Percentiles rank a stretch among this genome's conserved stretches.
These are phyloP conservation scores for Nothobranchius kuhntae DNA, from an alignment of 2,113 vertebrate genomes.

Conservation along the genomic window DNA sequence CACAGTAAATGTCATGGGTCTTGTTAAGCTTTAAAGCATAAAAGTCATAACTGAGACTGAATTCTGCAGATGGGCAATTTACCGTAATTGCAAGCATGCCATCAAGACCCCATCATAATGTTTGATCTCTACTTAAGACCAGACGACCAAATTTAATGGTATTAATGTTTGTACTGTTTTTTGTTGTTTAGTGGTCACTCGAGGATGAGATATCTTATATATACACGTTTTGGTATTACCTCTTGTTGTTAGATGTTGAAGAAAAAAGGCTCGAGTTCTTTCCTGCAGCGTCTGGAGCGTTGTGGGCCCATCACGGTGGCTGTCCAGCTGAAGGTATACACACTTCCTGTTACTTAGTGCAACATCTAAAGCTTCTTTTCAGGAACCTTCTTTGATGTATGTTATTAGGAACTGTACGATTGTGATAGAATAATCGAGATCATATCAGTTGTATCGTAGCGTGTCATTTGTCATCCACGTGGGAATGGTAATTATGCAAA, in stretches of 20 bases:
- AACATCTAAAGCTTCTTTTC: too few relatives aligned
- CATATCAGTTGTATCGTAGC: too few relatives aligned
- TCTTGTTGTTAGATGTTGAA: conserved; percentile 82
- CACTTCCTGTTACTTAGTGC: neutral
- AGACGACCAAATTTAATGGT: neutral
- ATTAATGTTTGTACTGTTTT: conserved; percentile 9
- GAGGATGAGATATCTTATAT: neutral
- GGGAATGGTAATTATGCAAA: too few relatives aligned
- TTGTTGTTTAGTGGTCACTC: conserved; percentile 4
- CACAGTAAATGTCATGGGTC: conserved; percentile 2
- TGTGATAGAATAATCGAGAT: too few relatives aligned
- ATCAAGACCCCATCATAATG: neutral
- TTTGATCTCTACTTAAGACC: conserved; percentile 1
- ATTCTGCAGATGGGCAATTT: conserved; percentile 5
- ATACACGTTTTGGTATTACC: neutral
- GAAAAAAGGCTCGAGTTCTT: conserved; percentile 89
- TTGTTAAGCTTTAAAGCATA: conserved; percentile 6
- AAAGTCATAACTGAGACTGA: conserved; percentile 2
- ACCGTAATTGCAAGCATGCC: neutral
- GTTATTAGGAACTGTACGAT: too few relatives aligned
- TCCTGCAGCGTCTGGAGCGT: conserved; percentile 86
- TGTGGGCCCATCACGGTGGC: conserved; percentile 86
- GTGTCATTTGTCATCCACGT: too few relatives aligned
- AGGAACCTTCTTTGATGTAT: too few relatives aligned
- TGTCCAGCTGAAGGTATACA: conserved; percentile 87